phyloP scores from a whole-genome alignment of 2,113 vertebrate genomes.

The Rutilus rutilus region DNA sequence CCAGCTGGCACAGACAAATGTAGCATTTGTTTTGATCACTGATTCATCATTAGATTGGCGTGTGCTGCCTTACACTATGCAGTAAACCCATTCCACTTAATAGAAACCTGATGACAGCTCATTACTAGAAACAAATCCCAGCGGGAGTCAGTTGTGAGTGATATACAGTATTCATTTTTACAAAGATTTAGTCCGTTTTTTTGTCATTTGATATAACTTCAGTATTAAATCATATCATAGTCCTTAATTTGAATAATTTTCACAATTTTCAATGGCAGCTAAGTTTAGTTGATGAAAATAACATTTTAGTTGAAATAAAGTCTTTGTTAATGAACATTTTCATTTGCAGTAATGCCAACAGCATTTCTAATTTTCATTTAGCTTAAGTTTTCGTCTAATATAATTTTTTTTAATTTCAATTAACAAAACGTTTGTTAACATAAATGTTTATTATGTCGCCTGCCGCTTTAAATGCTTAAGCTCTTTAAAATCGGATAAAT shows the following conservation, averaged over 20 bases:
- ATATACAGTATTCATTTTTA: neutral
- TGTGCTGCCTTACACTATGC: neutral
- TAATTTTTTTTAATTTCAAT: neutral
- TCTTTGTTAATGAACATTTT: too few species aligned
- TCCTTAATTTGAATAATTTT: neutral
- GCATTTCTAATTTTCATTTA: too few species aligned
- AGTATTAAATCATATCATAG: neutral
- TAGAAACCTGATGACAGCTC: neutral
- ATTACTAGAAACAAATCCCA: neutral
- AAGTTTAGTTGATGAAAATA: neutral
- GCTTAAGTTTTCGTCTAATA: too few species aligned
- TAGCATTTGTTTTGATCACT: neutral
- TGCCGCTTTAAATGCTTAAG: too few species aligned
- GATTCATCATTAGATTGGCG: neutral
- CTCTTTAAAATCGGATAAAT: neutral
- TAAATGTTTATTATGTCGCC: too few species aligned
- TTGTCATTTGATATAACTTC: neutral
- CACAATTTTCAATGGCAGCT: neutral
- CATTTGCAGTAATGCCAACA: too few species aligned
- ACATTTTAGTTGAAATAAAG: neutral
- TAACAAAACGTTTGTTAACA: too few species aligned
- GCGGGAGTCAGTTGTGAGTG: neutral
- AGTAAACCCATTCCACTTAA: slow-evolving; percentile 13
- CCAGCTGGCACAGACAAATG: slow-evolving; percentile 22
- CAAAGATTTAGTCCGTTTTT: neutral